Evolutionary conservation across 1,140 invertebrate species (phyloP), one percentile per base, ranked within the genome.

Genomic region (Neelides sp.): DNA sequence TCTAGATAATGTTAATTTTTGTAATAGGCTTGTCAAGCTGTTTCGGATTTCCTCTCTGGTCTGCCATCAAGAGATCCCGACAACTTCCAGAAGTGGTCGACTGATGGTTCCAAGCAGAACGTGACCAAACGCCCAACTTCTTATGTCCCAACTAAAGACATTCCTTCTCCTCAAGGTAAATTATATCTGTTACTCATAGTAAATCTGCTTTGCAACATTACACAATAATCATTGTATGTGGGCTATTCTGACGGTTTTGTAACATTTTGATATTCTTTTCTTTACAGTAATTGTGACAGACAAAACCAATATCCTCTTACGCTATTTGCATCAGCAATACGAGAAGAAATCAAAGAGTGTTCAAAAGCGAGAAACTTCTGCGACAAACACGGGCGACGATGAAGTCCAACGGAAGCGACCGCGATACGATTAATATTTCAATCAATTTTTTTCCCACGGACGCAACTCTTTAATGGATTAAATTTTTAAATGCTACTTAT

Each of bases 251-350:
- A 1, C n/a, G 17, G 32, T 13, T 15, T 30, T 7, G 1, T 45
- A 48, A 41, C 48, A 40, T 49, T 15, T 45, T 42, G 48, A 19
- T 52, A 41, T 54, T 47, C 62, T 64, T 67, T 65, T 62, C 58
- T 62, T 78, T 82, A 55, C 71, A 85, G 83, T 91, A 62, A 93
- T 94, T 67, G 89, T 92, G 22, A 91, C 88, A 65, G 89, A 94
- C 68, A 92, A 91, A 71, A 86, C 87, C 39, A 92, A 89, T 64
- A 92, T 95, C 58, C 71, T 95, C 47, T 68, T 95, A 62, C 78
- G 88, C 71, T 95, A 90, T 68, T 75, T 95, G 50, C 88, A 92
- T 62, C 86, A 91, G 63, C 85, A 90, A 70, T 92, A 85, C 85
- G 86, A 91, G 63, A 91, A 88, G 73, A 91, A 91, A n/a, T 41